Percentiles rank a stretch among this genome's conserved stretches.
Conservation (phyloP, 2,113 vertebrate genomes). For the Chionomys nivalis region DNA sequence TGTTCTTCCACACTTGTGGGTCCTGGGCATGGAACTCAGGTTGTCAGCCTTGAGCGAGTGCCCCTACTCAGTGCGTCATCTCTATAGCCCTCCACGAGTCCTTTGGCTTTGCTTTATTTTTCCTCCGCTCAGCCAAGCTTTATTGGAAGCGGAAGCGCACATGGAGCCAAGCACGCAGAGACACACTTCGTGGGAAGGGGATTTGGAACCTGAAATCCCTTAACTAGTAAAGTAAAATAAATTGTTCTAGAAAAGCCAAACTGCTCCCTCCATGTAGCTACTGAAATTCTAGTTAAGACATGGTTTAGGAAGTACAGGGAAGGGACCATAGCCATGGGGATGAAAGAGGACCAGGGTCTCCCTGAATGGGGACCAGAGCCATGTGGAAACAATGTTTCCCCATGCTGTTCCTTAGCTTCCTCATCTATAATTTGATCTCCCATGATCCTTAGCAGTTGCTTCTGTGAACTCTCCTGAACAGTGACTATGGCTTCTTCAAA, state of each 20-base stretch:
- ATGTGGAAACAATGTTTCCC: too few relatives aligned
- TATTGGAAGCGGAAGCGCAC: background rate
- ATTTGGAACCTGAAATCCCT: too few relatives aligned
- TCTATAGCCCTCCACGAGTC: background rate
- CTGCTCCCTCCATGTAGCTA: background rate
- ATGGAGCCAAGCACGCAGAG: background rate
- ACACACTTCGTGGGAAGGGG: background rate
- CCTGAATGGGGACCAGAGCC: too few relatives aligned
- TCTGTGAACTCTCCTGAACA: too few relatives aligned
- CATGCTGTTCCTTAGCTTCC: too few relatives aligned
- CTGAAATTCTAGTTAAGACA: slow-evolving; percentile 25
- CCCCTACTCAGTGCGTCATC: background rate
- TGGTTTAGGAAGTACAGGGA: background rate
- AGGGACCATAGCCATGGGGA: too few relatives aligned
- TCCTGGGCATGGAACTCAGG: background rate
- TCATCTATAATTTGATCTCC: too few relatives aligned
- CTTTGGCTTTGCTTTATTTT: background rate
- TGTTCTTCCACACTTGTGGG: background rate
- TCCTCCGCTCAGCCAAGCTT: background rate
- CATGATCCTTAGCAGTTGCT: too few relatives aligned
- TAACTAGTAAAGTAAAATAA: slow-evolving; percentile 23
- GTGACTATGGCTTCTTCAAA: too few relatives aligned
- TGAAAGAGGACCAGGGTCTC: too few relatives aligned
- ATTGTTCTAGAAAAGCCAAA: slow-evolving; percentile 30
- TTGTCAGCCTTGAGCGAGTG: background rate